Evolutionary conservation across 2,797 vertebrate genomes (phyloP), one percentile per base, ranked within the genome.

Genomic region (Graptemys geographica): DNA sequence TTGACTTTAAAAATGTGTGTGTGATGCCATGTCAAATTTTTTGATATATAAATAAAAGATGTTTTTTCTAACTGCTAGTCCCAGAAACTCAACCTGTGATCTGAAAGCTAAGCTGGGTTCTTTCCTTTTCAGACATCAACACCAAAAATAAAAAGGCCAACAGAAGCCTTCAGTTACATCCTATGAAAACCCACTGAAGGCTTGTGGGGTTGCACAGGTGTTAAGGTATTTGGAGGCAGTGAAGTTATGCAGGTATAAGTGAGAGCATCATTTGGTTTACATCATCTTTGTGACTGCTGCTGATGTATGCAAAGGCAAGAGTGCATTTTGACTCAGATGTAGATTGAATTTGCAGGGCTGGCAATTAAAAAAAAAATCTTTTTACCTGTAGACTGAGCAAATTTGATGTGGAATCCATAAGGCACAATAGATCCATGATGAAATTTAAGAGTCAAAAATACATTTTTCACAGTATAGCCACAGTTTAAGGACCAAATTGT

Each of bases 1-100:
- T 78, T 91, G 47, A 86, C 28, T 86, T n/a, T 49, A 83, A 85
- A 93, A 87, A 72, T 78, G n/a, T 96, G 93, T 80, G 37, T 87
- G 49, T 74, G 51, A 57, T 85, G n/a, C 57, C 44, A 41, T 11
- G 6, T 74, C 91, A 76, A 27, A 0, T 4, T 78, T 87, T 65
- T 89, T 53, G 8, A 78, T 0, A 87, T 57, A 23, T 57, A 1
- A 37, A 13, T 79, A 80, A 80, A 81, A 81, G 27, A 81, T 76
- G 9, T 49, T 23, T 55, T 81, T 91, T 62, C 44, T 91, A 88
- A 16, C 11, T 86, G 33, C 41, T 53, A 37, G 49, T 5, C 41
- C 74, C 5, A 2, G 33, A 49, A 53, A 86, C 28, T 21, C 37
- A 76, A 25, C 59, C 9, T 91, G 47, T 82, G 89, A 57, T 57